Evolutionary conservation across 2,888 invertebrate genomes (phyloP), one percentile per base, ranked within the genome.

Genomic region (Celastrina argiolus): DNA sequence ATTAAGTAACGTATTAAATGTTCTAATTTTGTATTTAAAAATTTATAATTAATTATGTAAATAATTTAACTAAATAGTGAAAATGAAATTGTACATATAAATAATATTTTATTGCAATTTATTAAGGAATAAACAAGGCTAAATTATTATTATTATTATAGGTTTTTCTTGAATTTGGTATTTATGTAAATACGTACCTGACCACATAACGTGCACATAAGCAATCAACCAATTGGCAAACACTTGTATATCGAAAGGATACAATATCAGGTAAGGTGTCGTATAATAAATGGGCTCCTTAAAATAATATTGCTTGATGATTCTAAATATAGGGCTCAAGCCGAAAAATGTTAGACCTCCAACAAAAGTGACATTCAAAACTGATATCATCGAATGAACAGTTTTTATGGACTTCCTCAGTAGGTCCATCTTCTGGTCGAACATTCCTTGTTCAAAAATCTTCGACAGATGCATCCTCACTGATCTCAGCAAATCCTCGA

Each of bases 211-310:
- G 63, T 75, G 72, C 39, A 78, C 0, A 72, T 77, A 84, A 36
- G 74, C 72, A 51, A 82, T 69, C 0, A 78, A 78, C 74, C 76
- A 85, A 64, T 73, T 66, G n/a, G 68, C 67, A 28, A 77, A 69
- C 68, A 77, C 72, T 2, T 68, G 74, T 14, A 68, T 71, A 72
- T 85, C 75, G 69, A 84, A 83, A 3, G 84, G 84, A 75, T 82
- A 85, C 69, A 74, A 75, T 16, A 78, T 16, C 5, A 76, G 7
- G 69, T 79, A 85, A 0, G 84, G 85, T 16, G 78, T 66, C 36
- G 73, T 69, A 8, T 82, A 70, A 59, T 73, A 70, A 1, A 83
- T 31, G 70, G 78, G 69, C 2, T 78, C 78, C 0, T 78, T 75
- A 16, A 68, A 68, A 6, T 68, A 72, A 69, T 83, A 85, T n/a